A percentile compares a stretch with the other conserved stretches of the same genome.
These are phyloP conservation scores for Epinephelus coioides DNA, from an alignment of 2,797 vertebrate species.

Conservation along the genomic window DNA sequence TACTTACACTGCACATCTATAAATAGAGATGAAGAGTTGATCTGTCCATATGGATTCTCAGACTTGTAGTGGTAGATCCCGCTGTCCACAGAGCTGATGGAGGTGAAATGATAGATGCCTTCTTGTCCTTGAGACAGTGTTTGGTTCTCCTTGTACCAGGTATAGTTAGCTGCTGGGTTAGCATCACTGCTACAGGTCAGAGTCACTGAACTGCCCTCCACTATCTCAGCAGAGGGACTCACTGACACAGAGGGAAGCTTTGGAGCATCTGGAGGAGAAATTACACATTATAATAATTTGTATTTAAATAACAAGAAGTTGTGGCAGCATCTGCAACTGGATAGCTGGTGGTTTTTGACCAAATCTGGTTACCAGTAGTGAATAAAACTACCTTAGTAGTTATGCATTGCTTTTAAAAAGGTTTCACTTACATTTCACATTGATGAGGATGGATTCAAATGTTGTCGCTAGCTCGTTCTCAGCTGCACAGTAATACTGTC, in stretches of 20 bases:
- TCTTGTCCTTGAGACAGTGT: not conserved
- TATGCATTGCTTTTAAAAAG: no score
- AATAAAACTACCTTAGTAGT: no score
- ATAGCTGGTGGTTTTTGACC: no score
- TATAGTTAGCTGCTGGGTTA: slow-evolving; percentile 36
- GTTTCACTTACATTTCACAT: slow-evolving; percentile 53
- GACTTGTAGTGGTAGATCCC: slow-evolving; percentile 53
- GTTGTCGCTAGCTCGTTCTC: not conserved
- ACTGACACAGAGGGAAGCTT: not conserved
- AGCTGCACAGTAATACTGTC: slow-evolving; percentile 51
- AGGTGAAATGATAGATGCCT: slow-evolving; percentile 20
- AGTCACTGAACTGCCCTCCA: not conserved
- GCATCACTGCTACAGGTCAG: slow-evolving; percentile 3
- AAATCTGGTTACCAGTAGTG: no score
- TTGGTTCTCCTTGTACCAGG: slow-evolving; percentile 42
- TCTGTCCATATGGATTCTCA: slow-evolving; percentile 21
- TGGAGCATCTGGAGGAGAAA: not conserved
- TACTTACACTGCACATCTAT: slow-evolving; percentile 39
- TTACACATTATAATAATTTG: no score
- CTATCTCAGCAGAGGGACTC: not conserved
- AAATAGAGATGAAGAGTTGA: not conserved
- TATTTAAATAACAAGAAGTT: no score
- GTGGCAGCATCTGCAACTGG: no score
- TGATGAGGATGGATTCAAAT: not conserved
- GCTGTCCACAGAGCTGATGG: slow-evolving; percentile 43